Base-by-base conservation (phyloP, 1,140 invertebrate species). In the Alviniconcha marisindica region DNA sequence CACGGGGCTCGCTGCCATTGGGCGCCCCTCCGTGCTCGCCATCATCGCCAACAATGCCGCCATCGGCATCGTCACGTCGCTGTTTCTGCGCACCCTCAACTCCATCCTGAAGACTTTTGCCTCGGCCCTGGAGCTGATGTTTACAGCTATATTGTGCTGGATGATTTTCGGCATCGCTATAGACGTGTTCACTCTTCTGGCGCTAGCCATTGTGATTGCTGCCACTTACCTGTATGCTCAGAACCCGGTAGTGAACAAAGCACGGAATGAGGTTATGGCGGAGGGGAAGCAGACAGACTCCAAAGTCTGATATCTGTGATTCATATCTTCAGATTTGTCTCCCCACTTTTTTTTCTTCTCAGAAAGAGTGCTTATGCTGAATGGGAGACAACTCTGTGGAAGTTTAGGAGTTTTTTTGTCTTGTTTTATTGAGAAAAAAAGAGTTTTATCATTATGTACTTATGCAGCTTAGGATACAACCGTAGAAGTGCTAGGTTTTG, bases 31-130 rank as follows among this genome's bases (percentile, higher is more conserved):
- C 92, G 96, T 98, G 0, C 90, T 98, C 38, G 91, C 96, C 21
- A 97, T 98, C 31, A 96, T 98, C 89, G 88, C 97, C 0, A 99
- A 99, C 91, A 98, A 97, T 94, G 96, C 97, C 1, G 95, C 96
- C 1, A 96, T 98, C 80, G 98, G 98, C 36, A 97, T 99, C 87
- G 96, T 98, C 0, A 99, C 98, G 0, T 98, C 97, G 92, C 96
- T 99, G 90, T 99, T 99, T 90, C 94, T 99, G 1, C 97, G 97
- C 90, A 97, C 96, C 85, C 94, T 99, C 81, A 99, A 99, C 93
- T 99, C 98, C 14, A 99, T 99, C 89, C 93, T 99, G 63, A 99
- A 99, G 94, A 98, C 97, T 14, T 99, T 99, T 94, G 98, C 98
- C 1, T 97, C 97, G 94, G 97, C 97, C 44, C 94, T 99, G 85